A percentile compares a stretch with the other conserved stretches of the same genome.
Evolutionary conservation across 2,888 invertebrate genomes (phyloP).

Genomic region (Arctia plantaginis): DNA sequence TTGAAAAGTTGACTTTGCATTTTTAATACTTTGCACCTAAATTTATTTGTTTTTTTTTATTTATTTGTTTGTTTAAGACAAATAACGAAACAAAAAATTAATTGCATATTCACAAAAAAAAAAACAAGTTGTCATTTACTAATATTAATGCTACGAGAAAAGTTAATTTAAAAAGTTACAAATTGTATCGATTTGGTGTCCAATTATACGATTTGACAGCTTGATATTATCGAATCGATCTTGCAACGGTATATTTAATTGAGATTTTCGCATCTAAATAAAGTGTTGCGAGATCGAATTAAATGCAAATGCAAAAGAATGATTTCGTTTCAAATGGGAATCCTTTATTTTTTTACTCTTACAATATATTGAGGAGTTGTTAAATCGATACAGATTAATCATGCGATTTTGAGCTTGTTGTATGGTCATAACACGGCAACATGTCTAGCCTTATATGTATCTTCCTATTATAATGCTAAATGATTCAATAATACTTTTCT

Average conservation of each 20-base stretch:
- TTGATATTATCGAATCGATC: not conserved
- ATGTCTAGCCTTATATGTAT: not conserved
- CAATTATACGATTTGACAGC: not conserved
- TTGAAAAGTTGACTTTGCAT: no score
- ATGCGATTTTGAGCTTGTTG: not conserved
- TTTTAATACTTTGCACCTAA: no score
- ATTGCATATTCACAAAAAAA: no score
- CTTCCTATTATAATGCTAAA: not conserved
- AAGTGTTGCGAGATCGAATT: not conserved
- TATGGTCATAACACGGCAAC: not conserved
- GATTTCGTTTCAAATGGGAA: not conserved
- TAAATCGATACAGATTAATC: not conserved
- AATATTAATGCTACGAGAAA: not conserved
- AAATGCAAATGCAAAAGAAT: not conserved
- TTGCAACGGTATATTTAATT: not conserved
- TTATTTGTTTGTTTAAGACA: no score
- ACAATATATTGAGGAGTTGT: not conserved
- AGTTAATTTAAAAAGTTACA: not conserved
- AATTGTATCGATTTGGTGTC: not conserved
- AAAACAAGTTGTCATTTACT: no score
- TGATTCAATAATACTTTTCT: slow-evolving; percentile 16
- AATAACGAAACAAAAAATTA: no score
- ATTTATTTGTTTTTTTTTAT: no score
- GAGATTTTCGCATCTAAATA: not conserved
- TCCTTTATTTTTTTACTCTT: not conserved